Evolutionary conservation across 2,888 invertebrate species (phyloP).

Genomic region (Cantharis flavilabris): DNA sequence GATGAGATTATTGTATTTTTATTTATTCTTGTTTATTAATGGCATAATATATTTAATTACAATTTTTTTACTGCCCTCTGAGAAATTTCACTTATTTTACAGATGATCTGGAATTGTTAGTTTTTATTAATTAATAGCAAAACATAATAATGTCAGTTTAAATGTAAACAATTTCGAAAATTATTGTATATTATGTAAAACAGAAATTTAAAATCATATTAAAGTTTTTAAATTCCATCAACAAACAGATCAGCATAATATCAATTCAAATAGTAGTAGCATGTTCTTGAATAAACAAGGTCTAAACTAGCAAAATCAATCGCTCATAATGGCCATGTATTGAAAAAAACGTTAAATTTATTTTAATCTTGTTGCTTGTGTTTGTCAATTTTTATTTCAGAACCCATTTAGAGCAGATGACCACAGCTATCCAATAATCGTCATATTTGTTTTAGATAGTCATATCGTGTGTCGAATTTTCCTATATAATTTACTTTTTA

Average conservation of each 20-base stretch:
- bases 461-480: not conserved
- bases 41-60: too few species aligned
- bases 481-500: not conserved
- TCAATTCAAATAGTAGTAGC: not conserved
- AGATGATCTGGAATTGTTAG: too few species aligned
- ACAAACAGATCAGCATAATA: not conserved
- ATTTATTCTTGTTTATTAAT: too few species aligned
- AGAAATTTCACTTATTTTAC: too few species aligned
- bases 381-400: not conserved
- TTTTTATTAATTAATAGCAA: too few species aligned
- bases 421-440: not conserved
- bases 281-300: not conserved
- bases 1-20: too few species aligned
- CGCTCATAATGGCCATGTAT: not conserved
- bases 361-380: not conserved
- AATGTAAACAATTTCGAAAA: too few species aligned
- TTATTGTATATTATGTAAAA: too few species aligned
- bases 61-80: too few species aligned
- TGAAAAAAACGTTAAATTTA: not conserved
- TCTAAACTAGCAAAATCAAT: not conserved
- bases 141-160: too few species aligned
- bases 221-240: too few species aligned
- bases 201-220: too few species aligned
- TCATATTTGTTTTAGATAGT: not conserved
- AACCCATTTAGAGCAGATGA: not conserved